Evolutionary conservation across 2,888 invertebrate species (phyloP), one percentile per base, ranked within the genome.

Genomic region (Heliothis peltigera): DNA sequence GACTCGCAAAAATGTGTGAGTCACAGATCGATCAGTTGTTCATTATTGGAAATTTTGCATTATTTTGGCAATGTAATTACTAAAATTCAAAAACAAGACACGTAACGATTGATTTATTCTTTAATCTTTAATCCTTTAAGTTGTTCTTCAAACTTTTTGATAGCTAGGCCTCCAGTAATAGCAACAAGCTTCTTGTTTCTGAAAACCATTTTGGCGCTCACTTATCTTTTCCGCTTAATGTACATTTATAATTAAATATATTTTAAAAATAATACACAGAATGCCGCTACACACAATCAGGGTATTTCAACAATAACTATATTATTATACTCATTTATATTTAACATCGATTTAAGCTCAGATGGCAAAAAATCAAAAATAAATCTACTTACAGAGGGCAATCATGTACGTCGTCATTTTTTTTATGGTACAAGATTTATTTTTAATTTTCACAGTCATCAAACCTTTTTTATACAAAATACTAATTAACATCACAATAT

Each of bases 241-340:
- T 55, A 22, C 32, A 28, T 43, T n/a, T n/a, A n/a, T 70, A 7
- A 47, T 28, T 44, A 32, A 19, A 12, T 17, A 17, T 6, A 58
- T 44, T 64, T 56, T 7, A 54, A 68, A 51, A 68, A 51, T 43
- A 65, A 74, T 54, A 71, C 64, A 80, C 64, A 55, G 47, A 74
- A 78, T 70, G 76, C 71, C 67, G 69, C 80, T 80, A 80, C 77
- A 70, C 75, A 79, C 80, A 73, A 73, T 71, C 68, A 68, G 77
- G 70, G 62, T 61, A 75, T 66, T 70, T 60, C n/a, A 81, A 73
- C 75, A 69, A 63, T 79, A 64, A 70, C 75, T 71, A 77, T 69
- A 54, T 49, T 62, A 47, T 39, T 71, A 65, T 64, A 77, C 46
- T 67, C 35, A 59, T 77, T 69, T 48, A 77, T 67, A 78, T 72